Conservation (phyloP, 2,888 invertebrate genomes). For the Patella depressa region DNA sequence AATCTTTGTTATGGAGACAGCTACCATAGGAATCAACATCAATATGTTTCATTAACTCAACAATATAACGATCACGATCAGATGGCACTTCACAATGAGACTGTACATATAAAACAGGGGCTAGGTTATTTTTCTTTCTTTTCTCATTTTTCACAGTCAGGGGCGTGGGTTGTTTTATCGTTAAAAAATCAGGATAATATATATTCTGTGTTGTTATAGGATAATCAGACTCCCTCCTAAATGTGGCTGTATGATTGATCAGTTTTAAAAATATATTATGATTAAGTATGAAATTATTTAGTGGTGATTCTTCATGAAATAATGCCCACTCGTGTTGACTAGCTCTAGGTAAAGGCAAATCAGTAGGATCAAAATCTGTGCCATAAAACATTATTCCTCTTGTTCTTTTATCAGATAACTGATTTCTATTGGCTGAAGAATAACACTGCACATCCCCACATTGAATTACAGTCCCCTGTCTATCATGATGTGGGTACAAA, state of each 20-base stretch:
- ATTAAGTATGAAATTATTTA: conserved; percentile 55
- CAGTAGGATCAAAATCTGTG: conserved; percentile 44
- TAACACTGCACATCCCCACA: conserved; percentile 34
- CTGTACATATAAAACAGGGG: conserved; percentile 57
- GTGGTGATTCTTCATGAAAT: conserved; percentile 60
- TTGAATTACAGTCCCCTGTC: conserved; percentile 20
- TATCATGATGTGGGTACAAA: conserved; percentile 31
- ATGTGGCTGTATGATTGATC: conserved; percentile 58
- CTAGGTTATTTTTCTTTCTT: conserved; percentile 35
- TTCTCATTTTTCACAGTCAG: conserved; percentile 74
- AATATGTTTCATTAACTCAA: conserved; percentile 56
- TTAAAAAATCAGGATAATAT: conserved; percentile 39
- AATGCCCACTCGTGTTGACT: conserved; percentile 51
- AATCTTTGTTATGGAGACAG: conserved; percentile 57
- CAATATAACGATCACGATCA: conserved; percentile 54
- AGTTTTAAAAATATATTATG: conserved; percentile 45
- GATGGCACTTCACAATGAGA: conserved; percentile 59
- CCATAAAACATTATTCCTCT: conserved; percentile 55
- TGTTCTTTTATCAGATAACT: conserved; percentile 44
- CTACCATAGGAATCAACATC: conserved; percentile 56
- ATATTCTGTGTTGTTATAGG: conserved; percentile 53
- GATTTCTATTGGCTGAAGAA: conserved; percentile 26
- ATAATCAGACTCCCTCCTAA: conserved; percentile 52
- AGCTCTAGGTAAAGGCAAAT: conserved; percentile 50
- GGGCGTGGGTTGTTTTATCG: conserved; percentile 74